These are phyloP conservation scores for Heteractis magnifica DNA, from an alignment of 92 coral and sea anemone genomes.

Conservation along the genomic window DNA sequence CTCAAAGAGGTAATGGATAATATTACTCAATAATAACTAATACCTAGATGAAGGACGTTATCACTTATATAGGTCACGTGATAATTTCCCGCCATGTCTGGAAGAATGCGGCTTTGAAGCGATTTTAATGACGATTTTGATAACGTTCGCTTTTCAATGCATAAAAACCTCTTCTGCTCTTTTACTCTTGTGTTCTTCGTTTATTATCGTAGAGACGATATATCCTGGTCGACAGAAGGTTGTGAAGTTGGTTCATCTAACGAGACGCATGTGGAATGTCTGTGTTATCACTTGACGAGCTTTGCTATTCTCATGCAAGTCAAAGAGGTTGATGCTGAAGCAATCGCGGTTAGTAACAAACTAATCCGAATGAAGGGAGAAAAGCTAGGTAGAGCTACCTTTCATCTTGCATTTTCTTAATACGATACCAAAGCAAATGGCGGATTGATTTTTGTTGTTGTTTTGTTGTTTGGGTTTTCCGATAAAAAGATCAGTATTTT, in stretches of 20 bases:
- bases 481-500: too few relatives aligned
- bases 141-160: background rate
- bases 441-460: background rate
- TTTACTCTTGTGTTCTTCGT: background rate
- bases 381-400: too few relatives aligned
- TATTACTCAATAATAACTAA: background rate
- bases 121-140: background rate
- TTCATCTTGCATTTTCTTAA: too few relatives aligned
- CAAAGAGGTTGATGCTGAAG: constrained; percentile 22
- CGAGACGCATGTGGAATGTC: constrained; percentile 66
- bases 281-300: constrained; percentile 84
- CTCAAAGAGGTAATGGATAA: constrained; percentile 3
- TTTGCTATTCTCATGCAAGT: constrained; percentile 89
- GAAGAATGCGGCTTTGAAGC: too few relatives aligned
- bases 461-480: too few relatives aligned
- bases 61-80: background rate
- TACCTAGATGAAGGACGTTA: background rate
- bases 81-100: background rate
- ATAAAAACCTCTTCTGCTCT: background rate
- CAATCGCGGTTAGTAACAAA: constrained; percentile 44
- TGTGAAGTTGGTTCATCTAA: constrained; percentile 52
- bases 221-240: constrained; percentile 85
- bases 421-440: background rate
- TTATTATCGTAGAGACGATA: constrained; percentile 26
- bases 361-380: too few relatives aligned